Base-by-base conservation (phyloP, 2,888 invertebrate genomes). In the Melipona bicolor region DNA sequence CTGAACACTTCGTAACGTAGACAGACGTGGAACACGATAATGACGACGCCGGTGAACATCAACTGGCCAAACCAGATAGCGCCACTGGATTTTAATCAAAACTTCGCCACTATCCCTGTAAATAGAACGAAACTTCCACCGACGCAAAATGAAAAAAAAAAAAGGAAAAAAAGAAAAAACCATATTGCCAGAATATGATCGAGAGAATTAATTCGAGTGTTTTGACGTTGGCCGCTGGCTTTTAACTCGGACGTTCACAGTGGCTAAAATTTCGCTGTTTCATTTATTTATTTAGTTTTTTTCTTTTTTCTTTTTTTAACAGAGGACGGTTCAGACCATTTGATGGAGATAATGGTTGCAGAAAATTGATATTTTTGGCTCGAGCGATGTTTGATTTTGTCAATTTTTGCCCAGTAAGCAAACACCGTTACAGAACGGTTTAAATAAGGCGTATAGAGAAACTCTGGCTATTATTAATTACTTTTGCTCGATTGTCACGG, bases 1-100 rank as follows among this genome's bases (percentile, higher is more conserved):
- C 83, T 79, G 87, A 85, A 80, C 68, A 59, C 65, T 77, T 80
- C 36, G 24, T 82, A 87, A 85, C 79, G 77, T 56, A 65, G 54
- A 24, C 21, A 27, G 50, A 70, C 43, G 43, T n/a, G 56, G n/a
- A 59, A 59, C 43, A 43, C 56, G 56, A 59, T 59, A 59, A 59
- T 59, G 56, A 59, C 56, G 56, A 59, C 56, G 56, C 43, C 56
- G 15, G 36, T 43, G 50, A 52, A 50, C 77, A 82, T 85, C 79
- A 71, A 74, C 67, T 52, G 32, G 15, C 50, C 36, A 59, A 59
- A 59, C 24, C 21, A 74, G 80, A 71, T 71, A 80, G 50, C 43
- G 69, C 36, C 21, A 5, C 4, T 21, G n/a, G 62, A 73, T 65
- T 81, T 70, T 68, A 69, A 73, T 69, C 73, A 49, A 36, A 71